Conservation (phyloP, 2,113 vertebrate species). For the Nothocercus nigrocapillus region DNA sequence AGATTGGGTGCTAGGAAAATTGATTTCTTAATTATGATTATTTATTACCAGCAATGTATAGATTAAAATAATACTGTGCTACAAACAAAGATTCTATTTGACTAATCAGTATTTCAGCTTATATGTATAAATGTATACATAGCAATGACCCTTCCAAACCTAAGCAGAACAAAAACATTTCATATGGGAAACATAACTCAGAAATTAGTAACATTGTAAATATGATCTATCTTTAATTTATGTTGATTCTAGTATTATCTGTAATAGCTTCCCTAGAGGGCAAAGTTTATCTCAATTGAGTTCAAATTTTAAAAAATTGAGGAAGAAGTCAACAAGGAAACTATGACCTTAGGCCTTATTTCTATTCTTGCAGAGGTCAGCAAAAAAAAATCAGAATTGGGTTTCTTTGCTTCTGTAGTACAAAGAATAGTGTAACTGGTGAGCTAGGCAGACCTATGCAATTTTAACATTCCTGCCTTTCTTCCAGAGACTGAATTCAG, state of each 20-base stretch:
- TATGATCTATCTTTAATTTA: conserved; percentile 48
- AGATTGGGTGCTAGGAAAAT: conserved; percentile 35
- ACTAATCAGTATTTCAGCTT: not conserved
- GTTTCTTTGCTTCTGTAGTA: not conserved
- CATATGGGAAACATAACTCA: not conserved
- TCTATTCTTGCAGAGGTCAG: conserved; percentile 41
- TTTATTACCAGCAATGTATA: not conserved
- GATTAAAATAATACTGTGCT: not conserved
- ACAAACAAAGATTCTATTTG: not conserved
- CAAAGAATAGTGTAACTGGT: not conserved
- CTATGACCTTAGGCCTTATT: conserved; percentile 3
- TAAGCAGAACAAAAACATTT: conserved; percentile 8
- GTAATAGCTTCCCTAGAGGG: conserved; percentile 46
- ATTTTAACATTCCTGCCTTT: not conserved
- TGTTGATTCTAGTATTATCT: conserved; percentile 53
- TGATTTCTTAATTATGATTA: conserved; percentile 11
- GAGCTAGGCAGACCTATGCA: not conserved
- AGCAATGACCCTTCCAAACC: conserved; percentile 24
- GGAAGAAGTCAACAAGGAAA: conserved; percentile 57
- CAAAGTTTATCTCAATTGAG: conserved; percentile 65
- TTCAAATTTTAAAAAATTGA: conserved; percentile 39
- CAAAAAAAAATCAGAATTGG: not conserved
- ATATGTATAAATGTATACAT: not conserved
- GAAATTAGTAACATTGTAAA: not conserved
- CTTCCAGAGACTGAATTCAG: not conserved